phyloP scores from a whole-genome alignment of 2,113 vertebrate species.

The Smithornis capensis region DNA sequence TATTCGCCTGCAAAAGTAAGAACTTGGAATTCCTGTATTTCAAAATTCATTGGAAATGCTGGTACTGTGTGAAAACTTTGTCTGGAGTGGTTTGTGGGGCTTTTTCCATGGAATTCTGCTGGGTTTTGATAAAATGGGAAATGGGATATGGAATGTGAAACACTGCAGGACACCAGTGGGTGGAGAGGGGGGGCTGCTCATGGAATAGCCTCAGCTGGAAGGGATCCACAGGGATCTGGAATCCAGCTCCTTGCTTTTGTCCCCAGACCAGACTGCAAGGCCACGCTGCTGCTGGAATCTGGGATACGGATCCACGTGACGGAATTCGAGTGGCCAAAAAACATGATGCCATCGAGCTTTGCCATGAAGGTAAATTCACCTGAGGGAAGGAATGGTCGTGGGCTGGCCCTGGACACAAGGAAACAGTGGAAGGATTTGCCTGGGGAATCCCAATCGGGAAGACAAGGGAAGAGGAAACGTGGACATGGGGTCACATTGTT shows the following conservation, averaged over 20 bases:
- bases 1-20: constrained; percentile 97
- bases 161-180: neutral
- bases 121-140: neutral
- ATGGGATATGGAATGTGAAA: neutral
- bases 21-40: neutral
- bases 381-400: rapidly evolving
- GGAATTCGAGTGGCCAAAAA: constrained; percentile 98
- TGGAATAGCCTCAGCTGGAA: rapidly evolving
- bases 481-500: rapidly evolving
- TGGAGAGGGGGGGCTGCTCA: neutral
- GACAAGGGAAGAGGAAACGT: neutral
- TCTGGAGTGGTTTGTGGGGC: neutral
- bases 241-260: neutral
- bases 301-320: constrained; percentile 93
- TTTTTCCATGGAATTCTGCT: neutral
- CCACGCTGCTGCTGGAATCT: constrained; percentile 90
- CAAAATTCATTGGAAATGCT: neutral
- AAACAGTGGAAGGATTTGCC: neutral
- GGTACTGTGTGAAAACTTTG: neutral
- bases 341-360: constrained; percentile 96
- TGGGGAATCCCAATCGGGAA: neutral
- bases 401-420: neutral
- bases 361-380: constrained; percentile 91
- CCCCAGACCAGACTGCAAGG: constrained; percentile 91
- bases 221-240: neutral